Conservation (phyloP, 2,113 vertebrate genomes). For the Lophius piscatorius region DNA sequence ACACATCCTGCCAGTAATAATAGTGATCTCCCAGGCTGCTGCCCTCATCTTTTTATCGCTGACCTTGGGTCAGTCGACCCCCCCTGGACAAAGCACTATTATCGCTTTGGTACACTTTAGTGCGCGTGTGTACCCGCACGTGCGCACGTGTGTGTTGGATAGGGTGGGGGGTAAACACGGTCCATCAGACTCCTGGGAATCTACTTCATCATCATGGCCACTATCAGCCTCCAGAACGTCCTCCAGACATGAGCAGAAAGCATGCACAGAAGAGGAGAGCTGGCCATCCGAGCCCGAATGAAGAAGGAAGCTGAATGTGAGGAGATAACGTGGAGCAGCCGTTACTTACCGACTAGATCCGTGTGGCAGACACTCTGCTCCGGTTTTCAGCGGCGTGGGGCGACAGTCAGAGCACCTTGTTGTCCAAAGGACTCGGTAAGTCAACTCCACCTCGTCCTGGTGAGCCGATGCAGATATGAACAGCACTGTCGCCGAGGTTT, state of each 20-base stretch:
- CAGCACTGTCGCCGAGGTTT: constrained; percentile 43
- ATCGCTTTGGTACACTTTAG: constrained; percentile 7
- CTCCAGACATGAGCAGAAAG: constrained; percentile 31
- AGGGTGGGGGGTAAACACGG: constrained; percentile 17
- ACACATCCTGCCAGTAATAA: constrained; percentile 6
- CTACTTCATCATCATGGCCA: constrained; percentile 66
- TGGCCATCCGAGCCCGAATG: constrained; percentile 7
- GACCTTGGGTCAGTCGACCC: constrained; percentile 49
- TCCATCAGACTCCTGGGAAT: constrained; percentile 60
- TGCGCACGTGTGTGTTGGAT: not conserved
- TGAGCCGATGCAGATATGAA: constrained; percentile 40
- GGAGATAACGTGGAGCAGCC: constrained; percentile 28
- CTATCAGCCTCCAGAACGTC: constrained; percentile 58
- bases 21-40: constrained; percentile 13
- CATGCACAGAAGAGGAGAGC: constrained; percentile 25
- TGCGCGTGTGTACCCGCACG: not conserved
- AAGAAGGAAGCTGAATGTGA: constrained; percentile 1
- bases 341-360: constrained; percentile 61
- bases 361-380: constrained; percentile 38
- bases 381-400: constrained; percentile 26
- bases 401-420: constrained; percentile 45
- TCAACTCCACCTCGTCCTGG: constrained; percentile 37
- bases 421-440: constrained; percentile 33
- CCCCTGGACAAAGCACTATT: constrained; percentile 35
- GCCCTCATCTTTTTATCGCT: constrained; percentile 9